These are phyloP conservation scores for Pollenia griseotomentosa DNA, from an alignment of 2,888 invertebrate genomes.

Conservation along the genomic window DNA sequence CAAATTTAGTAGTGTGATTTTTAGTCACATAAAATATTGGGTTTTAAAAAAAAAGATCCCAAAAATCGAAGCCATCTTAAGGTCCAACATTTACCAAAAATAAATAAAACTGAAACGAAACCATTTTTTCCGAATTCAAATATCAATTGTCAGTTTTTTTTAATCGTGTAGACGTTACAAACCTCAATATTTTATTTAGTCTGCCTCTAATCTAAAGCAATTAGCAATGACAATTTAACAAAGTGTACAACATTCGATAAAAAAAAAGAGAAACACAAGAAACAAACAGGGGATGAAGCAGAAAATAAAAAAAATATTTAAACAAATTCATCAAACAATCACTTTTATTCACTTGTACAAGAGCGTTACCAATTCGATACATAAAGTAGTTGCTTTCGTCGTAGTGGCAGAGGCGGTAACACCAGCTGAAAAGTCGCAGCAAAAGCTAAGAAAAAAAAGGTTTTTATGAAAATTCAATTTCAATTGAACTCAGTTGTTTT, in stretches of 20 bases:
- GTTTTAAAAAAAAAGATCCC: too few relatives aligned
- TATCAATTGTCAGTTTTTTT: too few relatives aligned
- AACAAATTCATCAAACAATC: conserved; percentile 15
- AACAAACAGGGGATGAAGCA: not conserved
- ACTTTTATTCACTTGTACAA: not conserved
- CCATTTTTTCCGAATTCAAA: too few relatives aligned
- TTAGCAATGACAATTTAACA: conserved; percentile 5
- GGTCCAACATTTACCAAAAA: too few relatives aligned
- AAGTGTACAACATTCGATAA: conserved; percentile 18
- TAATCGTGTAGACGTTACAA: not conserved
- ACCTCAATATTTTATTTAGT: conserved; percentile 16
- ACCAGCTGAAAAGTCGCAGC: conserved; percentile 8
- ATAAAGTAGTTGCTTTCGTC: not conserved
- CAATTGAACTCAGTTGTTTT: conserved; percentile 45
- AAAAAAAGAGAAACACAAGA: not conserved
- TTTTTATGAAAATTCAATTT: conserved; percentile 48
- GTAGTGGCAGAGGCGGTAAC: not conserved
- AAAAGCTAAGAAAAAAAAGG: conserved; percentile 28
- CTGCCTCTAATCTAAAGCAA: not conserved
- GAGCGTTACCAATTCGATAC: not conserved
- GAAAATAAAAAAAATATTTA: not conserved
- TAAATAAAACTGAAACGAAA: too few relatives aligned
- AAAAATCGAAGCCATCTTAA: too few relatives aligned
- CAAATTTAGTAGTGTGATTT: too few relatives aligned
- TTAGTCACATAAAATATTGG: too few relatives aligned